phyloP scores from a whole-genome alignment of 1,140 invertebrate genomes.

The Diorhabda carinulata region DNA sequence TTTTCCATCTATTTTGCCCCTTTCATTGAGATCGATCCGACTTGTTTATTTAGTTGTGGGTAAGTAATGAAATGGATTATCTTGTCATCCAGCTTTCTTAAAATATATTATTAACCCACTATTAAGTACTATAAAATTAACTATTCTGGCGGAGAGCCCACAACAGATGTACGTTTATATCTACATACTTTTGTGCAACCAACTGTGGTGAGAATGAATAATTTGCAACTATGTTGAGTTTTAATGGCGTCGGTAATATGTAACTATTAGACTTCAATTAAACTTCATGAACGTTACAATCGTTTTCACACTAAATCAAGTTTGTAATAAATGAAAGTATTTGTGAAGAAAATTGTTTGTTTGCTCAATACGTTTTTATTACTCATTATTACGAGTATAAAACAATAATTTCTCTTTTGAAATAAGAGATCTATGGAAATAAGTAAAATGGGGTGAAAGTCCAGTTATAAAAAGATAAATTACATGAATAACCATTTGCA shows the following conservation, averaged over 20 bases:
- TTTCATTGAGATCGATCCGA: too few species aligned
- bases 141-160: not conserved
- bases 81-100: not conserved
- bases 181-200: not conserved
- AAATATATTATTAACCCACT: constrained; percentile 1
- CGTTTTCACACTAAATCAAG: constrained; percentile 1
- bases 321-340: too few species aligned
- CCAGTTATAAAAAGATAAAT: too few species aligned
- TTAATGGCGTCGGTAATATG: not conserved
- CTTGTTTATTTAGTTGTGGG: too few species aligned
- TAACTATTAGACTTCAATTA: constrained; percentile 3
- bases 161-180: not conserved
- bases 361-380: too few species aligned
- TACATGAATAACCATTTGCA: too few species aligned
- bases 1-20: too few species aligned
- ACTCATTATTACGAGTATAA: too few species aligned
- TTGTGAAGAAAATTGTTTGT: too few species aligned
- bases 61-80: not conserved
- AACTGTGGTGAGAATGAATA: not conserved
- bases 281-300: not conserved
- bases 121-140: constrained; percentile 1
- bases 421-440: too few species aligned
- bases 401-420: too few species aligned
- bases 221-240: not conserved
- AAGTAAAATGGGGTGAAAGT: too few species aligned